Base-by-base conservation (phyloP, 2,888 invertebrate genomes). In the Lasioglossum villosulum region DNA sequence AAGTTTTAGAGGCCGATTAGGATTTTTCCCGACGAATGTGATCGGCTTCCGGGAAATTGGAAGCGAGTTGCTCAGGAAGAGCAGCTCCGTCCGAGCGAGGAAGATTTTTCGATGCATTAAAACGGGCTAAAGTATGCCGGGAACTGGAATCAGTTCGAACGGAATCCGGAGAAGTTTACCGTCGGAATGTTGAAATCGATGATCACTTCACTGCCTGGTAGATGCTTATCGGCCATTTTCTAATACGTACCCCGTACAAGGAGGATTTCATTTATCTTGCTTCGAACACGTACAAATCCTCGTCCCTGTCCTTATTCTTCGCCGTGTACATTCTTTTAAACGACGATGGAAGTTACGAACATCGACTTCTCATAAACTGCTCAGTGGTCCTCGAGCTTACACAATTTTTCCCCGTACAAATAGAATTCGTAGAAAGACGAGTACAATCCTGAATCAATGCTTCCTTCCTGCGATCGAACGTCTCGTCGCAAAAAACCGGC, bases 171-270 rank as follows among this genome's bases (percentile, higher is more conserved):
- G 76, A 83, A 76, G 82, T 74, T 68, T 34, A 68, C 8, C 66
- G n/a, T n/a, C 14, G 82, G 83, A 83, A 83, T 83, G 82, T 82
- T 56, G 82, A 77, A 83, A 82, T 83, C 81, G 75, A 83, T 72
- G 83, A 81, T 81, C 83, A 71, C 42, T 76, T 75, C 52, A 42
- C 82, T 83, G 56, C 68, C 30, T 19, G 19, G 66, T 45, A 70
- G 83, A 76, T 68, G 82, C 82, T 77, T 77, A 82, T 83, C 68
- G 66, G n/a, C 16, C 68, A 34, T 34, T 68, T 68, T 68, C 68
- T 68, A 83, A 82, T 78, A 71, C 68, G 66, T 63, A 75, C 48
- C 59, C 37, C 16, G 56, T 27, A 52, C 52, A 3, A 52, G 45
- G 30, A 56, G 48, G n/a, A 77, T 77, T 56, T 76, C 23, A 81